Base-by-base conservation (phyloP, 1,140 invertebrate species). In the Telenomus remus region DNA sequence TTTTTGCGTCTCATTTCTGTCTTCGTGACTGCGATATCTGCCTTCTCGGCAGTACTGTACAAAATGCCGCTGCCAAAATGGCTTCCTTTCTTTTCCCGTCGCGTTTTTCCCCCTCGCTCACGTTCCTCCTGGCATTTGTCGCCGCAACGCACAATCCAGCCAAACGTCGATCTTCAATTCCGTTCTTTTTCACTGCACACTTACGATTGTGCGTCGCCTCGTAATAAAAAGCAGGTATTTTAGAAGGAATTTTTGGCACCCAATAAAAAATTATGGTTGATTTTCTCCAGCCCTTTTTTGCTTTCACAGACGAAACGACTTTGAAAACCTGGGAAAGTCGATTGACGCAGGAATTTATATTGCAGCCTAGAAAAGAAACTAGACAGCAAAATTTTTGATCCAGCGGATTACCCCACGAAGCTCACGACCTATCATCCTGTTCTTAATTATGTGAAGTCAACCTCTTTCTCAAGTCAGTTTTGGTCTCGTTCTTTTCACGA, bases 1-100 rank as follows among this genome's bases (percentile, higher is more conserved):
- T 71, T 71, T 71, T 71, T 71, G 44, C 53, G 46, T 53, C 43
- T 64, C 46, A 14, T 56, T 63, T 57, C 57, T 51, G 57, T 19
- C 15, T 50, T 55, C 50, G 51, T 57, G 49, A 43, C 16, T 47
- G 34, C 55, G 14, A 4, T 59, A 53, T 68, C 64, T 47, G 14
- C 35, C 4, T 54, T 15, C 49, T 42, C 39, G 15, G 19, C n/a
- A 15, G 39, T 60, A 60, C 54, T 60, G n/a, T n/a, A 49, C 57
- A 13, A 70, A 68, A 59, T 13, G 47, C 43, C 43, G 42, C 53
- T 64, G 59, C 53, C 51, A 71, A 71, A 71, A 64, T 47, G 53
- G 46, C 51, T 55, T 60, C 46, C 27, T 57, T 37, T 47, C 47
- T 54, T 44, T 11, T 1, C 49, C 46, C 19, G 8, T 54, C 48